Conservation (phyloP, 2,888 invertebrate genomes). For the Heliconius aoede region DNA sequence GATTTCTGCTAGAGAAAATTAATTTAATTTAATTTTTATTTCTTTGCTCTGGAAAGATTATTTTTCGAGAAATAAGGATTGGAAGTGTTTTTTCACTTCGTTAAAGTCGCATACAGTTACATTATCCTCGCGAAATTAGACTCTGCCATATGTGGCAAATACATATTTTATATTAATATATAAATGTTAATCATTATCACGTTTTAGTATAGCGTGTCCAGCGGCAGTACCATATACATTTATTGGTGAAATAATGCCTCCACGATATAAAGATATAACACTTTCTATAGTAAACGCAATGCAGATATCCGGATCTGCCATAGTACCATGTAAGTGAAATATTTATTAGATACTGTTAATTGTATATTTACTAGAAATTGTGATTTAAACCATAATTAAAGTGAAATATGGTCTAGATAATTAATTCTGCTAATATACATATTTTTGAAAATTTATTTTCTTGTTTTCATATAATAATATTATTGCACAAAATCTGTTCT, state of each 20-base stretch:
- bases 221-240: slow-evolving; percentile 74
- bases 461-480: no score
- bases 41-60: no score
- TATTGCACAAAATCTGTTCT: no score
- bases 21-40: no score
- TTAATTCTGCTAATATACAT: no score
- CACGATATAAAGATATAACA: slow-evolving; percentile 67
- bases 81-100: neutral
- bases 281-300: slow-evolving; percentile 73
- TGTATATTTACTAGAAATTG: no score
- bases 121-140: neutral
- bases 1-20: no score
- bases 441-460: no score
- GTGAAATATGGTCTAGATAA: no score
- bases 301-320: slow-evolving; percentile 69
- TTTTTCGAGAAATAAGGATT: no score
- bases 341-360: neutral
- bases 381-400: no score
- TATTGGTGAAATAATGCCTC: slow-evolving; percentile 75
- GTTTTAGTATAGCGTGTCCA: slow-evolving; percentile 73
- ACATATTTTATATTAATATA: no score
- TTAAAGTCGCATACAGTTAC: neutral
- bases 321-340: slow-evolving; percentile 74
- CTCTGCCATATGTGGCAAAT: neutral
- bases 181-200: neutral